Conservation (phyloP, 2,888 invertebrate genomes). For the Leucophenga montana region DNA sequence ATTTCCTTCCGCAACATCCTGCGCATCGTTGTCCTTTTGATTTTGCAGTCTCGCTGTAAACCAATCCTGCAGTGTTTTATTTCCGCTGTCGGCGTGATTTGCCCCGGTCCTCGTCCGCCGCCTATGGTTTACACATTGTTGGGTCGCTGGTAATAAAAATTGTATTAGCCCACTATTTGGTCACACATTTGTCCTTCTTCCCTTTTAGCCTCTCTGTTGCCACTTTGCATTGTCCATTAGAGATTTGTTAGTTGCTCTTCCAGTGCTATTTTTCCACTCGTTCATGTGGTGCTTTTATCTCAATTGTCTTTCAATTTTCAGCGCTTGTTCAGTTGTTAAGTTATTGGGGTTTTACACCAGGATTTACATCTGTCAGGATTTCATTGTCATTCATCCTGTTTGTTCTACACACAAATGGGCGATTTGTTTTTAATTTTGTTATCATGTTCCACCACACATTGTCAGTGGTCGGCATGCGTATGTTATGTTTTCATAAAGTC, state of each 20-base stretch:
- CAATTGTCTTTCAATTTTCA: constrained; percentile 28
- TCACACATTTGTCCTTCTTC: not conserved
- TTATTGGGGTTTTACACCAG: constrained; percentile 57
- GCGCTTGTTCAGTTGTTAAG: constrained; percentile 48
- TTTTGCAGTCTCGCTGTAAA: constrained; percentile 36
- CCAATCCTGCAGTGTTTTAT: constrained; percentile 50
- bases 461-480: not conserved
- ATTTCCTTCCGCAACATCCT: constrained; percentile 9
- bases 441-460: constrained; percentile 4
- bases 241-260: too few relatives aligned
- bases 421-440: constrained; percentile 56
- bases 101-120: not conserved
- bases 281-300: constrained; percentile 57
- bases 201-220: constrained; percentile 18
- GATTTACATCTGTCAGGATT: constrained; percentile 68
- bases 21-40: not conserved
- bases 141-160: too few relatives aligned
- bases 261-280: constrained; percentile 10
- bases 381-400: constrained; percentile 33
- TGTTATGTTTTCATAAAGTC: not conserved
- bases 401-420: constrained; percentile 49
- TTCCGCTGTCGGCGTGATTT: not conserved
- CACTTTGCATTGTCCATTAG: not conserved
- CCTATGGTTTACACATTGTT: not conserved
- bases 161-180: too few relatives aligned